Percentiles rank a stretch among this genome's conserved stretches.
These are phyloP conservation scores for Asbolus verrucosus DNA, from an alignment of 1,140 invertebrate species.

Conservation along the genomic window DNA sequence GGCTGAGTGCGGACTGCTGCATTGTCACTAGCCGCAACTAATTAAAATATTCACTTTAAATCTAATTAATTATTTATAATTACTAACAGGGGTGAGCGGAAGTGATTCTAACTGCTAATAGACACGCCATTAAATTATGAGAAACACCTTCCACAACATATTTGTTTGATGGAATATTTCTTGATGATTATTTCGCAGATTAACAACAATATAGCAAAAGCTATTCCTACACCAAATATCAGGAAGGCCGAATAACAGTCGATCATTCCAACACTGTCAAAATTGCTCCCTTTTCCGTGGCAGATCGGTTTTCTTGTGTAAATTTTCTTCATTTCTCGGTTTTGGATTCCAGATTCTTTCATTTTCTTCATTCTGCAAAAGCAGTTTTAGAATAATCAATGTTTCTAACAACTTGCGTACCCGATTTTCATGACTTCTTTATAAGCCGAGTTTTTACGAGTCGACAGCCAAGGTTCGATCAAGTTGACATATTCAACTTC, in stretches of 20 bases:
- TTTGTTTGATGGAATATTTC: neutral
- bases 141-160: too few species aligned
- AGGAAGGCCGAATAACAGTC: constrained; percentile 50
- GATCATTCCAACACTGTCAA: constrained; percentile 49
- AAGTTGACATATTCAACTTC: constrained; percentile 71
- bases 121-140: too few species aligned
- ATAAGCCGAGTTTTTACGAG: constrained; percentile 70
- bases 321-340: constrained; percentile 66
- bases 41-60: too few species aligned
- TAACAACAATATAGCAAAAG: constrained; percentile 3
- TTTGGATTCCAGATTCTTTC: constrained; percentile 70
- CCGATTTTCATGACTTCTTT: constrained; percentile 72
- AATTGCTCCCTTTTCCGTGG: constrained; percentile 46
- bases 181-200: constrained; percentile 1
- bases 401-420: constrained; percentile 62
- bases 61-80: neutral
- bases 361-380: constrained; percentile 67
- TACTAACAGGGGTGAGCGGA: neutral
- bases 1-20: too few species aligned
- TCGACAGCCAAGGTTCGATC: constrained; percentile 68
- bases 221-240: constrained; percentile 47
- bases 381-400: neutral
- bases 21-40: too few species aligned
- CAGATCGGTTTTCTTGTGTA: constrained; percentile 71
- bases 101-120: too few species aligned